Evolutionary conservation across 2,888 invertebrate genomes (phyloP).

Genomic region (Fragum fragum): DNA sequence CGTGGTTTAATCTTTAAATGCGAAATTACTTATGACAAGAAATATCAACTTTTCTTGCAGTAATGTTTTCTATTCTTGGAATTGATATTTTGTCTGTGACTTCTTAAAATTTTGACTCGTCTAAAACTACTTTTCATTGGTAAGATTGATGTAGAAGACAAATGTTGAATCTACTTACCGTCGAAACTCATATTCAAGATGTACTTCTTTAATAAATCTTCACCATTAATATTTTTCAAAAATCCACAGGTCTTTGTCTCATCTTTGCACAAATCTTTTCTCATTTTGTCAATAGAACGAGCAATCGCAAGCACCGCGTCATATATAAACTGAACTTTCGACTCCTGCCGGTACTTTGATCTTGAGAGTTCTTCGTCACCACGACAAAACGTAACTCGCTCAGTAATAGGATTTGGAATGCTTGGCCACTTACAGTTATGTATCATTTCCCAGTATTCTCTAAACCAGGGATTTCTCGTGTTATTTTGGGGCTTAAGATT

Average conservation of each 20-base stretch:
- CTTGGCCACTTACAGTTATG: conserved; percentile 89
- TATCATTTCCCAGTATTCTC: conserved; percentile 92
- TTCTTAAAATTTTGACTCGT: too few relatives aligned
- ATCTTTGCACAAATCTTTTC: conserved; percentile 88
- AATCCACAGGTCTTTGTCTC: conserved; percentile 87
- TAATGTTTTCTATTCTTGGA: too few relatives aligned
- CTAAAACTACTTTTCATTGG: too few relatives aligned
- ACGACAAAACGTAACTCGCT: conserved; percentile 89
- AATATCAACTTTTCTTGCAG: too few relatives aligned
- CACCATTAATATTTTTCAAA: conserved; percentile 90
- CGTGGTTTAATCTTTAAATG: too few relatives aligned
- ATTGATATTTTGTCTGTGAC: too few relatives aligned
- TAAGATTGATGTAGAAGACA: too few relatives aligned
- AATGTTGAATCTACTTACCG: conserved; percentile 88
- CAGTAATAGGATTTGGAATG: conserved; percentile 76
- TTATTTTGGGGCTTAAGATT: conserved; percentile 90
- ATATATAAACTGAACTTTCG: conserved; percentile 90
- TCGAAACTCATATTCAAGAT: conserved; percentile 92
- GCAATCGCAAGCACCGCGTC: conserved; percentile 92
- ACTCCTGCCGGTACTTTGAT: conserved; percentile 85
- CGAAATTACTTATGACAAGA: too few relatives aligned
- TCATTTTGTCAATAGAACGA: conserved; percentile 89
- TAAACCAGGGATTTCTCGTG: conserved; percentile 97
- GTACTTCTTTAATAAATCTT: conserved; percentile 90
- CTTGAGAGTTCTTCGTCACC: conserved; percentile 92